Evolutionary conservation across 35 echinoderm and acorn worm genomes (phyloP), one percentile per base, ranked within the genome.

Genomic region (Apostichopus japonicus): DNA sequence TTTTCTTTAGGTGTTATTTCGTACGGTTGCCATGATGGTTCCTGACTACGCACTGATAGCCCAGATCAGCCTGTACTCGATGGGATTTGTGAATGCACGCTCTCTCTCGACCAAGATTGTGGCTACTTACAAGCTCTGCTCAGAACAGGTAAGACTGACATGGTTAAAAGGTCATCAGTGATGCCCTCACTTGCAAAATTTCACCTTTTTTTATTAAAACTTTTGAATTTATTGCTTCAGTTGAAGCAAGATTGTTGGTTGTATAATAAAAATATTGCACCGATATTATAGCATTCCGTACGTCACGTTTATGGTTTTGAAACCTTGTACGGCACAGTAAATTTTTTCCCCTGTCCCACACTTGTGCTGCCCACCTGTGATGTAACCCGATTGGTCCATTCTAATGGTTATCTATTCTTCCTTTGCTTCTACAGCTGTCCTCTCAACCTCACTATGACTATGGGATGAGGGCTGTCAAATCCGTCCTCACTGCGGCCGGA

Each of bases 21-120:
- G 97, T 84, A 99, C 97, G 17, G 97, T 99, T 53, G 97, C 97
- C 65, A 99, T 99, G 97, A 99, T 99, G 97, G 97, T 99, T 25
- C 97, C 97, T 79, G 97, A 99, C 79, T 99, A 99, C 92, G 97
- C 97, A 13, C 73, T 99, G 84, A 99, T 99, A 92, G 97, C 97
- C 84, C 94, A 96, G 84, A 99, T 99, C 65, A 99, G 97, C 72
- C 92, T 99, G 10, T 99, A 99, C 89, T 99, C 97, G 55, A 99
- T 99, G 97, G 97, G 97, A 5, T 99, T 99, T 95, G 97, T 99
- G 8, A 91, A 94, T 90, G 97, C 97, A 24, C 91, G 97, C 56
- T 92, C 93, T 15, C 82, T 99, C 4, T 96, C 97, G 9, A 96
- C 97, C 61, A 99, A 99, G 72, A 98, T 98, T 81, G 94, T 98